These are phyloP conservation scores for Thaumetopoea pityocampa DNA, from an alignment of 1,140 invertebrate species.

Conservation along the genomic window DNA sequence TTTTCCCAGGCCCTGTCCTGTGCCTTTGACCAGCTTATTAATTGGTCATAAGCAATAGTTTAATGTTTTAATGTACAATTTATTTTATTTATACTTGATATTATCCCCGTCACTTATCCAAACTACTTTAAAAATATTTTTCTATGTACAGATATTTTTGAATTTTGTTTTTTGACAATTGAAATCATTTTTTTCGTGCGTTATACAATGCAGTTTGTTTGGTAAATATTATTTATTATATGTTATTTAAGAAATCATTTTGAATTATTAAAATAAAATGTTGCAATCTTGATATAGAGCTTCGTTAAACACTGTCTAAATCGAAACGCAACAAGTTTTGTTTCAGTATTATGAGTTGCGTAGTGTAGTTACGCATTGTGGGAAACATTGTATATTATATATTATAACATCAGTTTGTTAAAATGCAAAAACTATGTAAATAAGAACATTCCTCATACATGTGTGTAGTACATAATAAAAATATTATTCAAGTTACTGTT, in stretches of 20 bases:
- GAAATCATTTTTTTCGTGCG: conserved; percentile 16
- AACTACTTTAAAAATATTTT: conserved; percentile 27
- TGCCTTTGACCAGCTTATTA: conserved; percentile 22
- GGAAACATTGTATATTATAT: conserved; percentile 12
- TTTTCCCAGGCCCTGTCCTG: conserved; percentile 38
- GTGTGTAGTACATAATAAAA: conserved; percentile 73
- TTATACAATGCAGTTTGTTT: conserved; percentile 29
- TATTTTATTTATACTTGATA: conserved; percentile 34
- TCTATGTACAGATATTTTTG: conserved; percentile 43
- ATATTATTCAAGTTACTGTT: conserved; percentile 76
- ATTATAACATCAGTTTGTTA: conserved; percentile 29
- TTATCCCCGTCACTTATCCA: conserved; percentile 15
- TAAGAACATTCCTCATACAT: conserved; percentile 71
- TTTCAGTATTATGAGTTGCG: conserved; percentile 65
- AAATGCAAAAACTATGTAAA: conserved; percentile 64
- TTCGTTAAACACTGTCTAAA: conserved; percentile 5
- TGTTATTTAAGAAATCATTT: conserved; percentile 26
- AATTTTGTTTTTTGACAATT: conserved; percentile 26
- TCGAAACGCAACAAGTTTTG: conserved; percentile 20
- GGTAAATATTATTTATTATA: conserved; percentile 28
- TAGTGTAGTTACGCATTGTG: conserved; percentile 13
- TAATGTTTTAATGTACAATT: conserved; percentile 43
- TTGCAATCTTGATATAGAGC: conserved; percentile 11
- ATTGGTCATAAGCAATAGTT: conserved; percentile 41
- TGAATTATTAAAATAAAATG: conserved; percentile 12